A percentile compares a stretch with the other conserved stretches of the same genome.
Conservation (phyloP, 2,888 invertebrate species). For the Dasysyrphus tricinctus region DNA sequence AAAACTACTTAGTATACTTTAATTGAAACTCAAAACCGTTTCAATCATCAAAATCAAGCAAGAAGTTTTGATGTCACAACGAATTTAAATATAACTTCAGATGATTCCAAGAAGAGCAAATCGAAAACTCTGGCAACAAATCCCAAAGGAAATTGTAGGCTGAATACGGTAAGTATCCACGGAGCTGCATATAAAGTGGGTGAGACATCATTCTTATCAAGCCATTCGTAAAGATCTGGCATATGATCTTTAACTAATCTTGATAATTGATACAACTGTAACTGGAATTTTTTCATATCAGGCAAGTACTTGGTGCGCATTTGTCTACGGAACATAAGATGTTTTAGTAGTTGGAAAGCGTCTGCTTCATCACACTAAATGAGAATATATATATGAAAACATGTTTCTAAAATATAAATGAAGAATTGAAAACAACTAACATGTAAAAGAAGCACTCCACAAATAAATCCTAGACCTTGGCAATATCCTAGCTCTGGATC, state of each 20-base stretch:
- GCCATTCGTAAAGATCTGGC: constrained; percentile 93
- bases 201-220: constrained; percentile 94
- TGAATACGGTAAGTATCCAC: constrained; percentile 96
- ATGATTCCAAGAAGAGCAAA: constrained; percentile 94
- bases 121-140: constrained; percentile 98
- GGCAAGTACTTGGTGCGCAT: constrained; percentile 95
- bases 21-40: too few species aligned
- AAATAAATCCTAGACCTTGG: constrained; percentile 98
- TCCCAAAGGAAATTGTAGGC: constrained; percentile 97
- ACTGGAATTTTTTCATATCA: constrained; percentile 96
- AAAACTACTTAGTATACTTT: too few species aligned
- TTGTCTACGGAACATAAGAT: constrained; percentile 95
- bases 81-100: constrained; percentile 95
- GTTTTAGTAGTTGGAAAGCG: constrained; percentile 93
- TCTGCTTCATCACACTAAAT: constrained; percentile 94
- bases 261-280: constrained; percentile 95
- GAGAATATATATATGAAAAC: not conserved
- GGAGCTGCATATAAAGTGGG: constrained; percentile 98
- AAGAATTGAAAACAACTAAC: constrained; percentile 85
- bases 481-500: constrained; percentile 98
- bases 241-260: constrained; percentile 94
- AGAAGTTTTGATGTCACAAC: too few species aligned
- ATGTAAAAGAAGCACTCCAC: constrained; percentile 95
- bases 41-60: too few species aligned
- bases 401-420: not conserved